A percentile compares a stretch with the other conserved stretches of the same genome.
phyloP scores from a whole-genome alignment of 2,888 invertebrate genomes.

The Caradrina clavipalpis region DNA sequence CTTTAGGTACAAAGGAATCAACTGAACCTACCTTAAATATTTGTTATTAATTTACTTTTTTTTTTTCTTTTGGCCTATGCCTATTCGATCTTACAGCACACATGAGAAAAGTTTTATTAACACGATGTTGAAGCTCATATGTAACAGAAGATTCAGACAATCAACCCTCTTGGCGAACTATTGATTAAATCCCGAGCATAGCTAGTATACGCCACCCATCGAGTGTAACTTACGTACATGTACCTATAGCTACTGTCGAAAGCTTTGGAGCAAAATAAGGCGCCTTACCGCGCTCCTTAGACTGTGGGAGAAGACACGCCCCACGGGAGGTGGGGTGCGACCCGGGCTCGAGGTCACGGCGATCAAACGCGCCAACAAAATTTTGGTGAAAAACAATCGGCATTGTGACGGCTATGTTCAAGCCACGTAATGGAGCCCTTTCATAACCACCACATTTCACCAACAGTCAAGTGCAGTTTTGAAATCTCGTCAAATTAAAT shows the following conservation, averaged over 20 bases:
- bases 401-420: conserved; percentile 67
- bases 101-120: background rate
- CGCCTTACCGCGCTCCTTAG: conserved; percentile 76
- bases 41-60: too few relatives aligned
- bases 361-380: conserved; percentile 78
- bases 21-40: too few relatives aligned
- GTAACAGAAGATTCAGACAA: conserved; percentile 4
- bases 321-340: conserved; percentile 74
- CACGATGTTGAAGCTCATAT: background rate
- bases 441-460: too few relatives aligned
- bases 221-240: conserved; percentile 43
- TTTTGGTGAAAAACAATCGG: conserved; percentile 75
- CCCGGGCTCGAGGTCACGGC: conserved; percentile 75
- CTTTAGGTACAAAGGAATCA: too few relatives aligned
- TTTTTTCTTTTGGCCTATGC: too few relatives aligned
- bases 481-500: too few relatives aligned
- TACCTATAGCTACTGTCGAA: conserved; percentile 67
- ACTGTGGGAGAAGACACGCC: conserved; percentile 78
- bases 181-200: conserved; percentile 52
- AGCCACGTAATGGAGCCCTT: too few relatives aligned
- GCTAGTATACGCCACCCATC: conserved; percentile 35
- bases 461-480: too few relatives aligned
- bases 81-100: background rate
- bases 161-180: conserved; percentile 53
- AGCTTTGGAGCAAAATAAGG: conserved; percentile 78